phyloP scores from a whole-genome alignment of 2,113 vertebrate genomes.

The Mellivora capensis region DNA sequence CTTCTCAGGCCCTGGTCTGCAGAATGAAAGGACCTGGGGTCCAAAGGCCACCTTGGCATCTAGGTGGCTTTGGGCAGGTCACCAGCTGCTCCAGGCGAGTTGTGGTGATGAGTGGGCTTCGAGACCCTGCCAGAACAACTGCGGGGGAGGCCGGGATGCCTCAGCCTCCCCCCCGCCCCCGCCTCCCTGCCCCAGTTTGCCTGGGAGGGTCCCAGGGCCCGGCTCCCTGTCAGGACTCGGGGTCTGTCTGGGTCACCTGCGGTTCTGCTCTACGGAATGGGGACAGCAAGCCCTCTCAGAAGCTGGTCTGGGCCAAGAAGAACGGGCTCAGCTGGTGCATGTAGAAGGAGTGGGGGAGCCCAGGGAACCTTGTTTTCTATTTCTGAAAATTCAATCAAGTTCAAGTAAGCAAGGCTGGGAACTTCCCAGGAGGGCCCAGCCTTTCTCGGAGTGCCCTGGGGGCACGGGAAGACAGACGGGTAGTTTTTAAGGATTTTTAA shows the following conservation, averaged over 20 bases:
- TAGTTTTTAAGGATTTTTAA: conserved; percentile 62
- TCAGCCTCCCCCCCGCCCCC: too few species aligned
- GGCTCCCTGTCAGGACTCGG: neutral
- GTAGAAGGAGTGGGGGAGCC: neutral
- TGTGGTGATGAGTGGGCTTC: neutral
- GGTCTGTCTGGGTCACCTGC: neutral
- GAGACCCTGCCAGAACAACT: neutral
- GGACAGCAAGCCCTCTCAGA: neutral
- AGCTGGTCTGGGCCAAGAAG: rapidly evolving
- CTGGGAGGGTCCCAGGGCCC: neutral
- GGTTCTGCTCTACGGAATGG: neutral
- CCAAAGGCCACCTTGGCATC: neutral
- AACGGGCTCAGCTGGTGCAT: neutral
- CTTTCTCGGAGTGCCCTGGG: neutral
- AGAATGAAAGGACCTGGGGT: neutral
- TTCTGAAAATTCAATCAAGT: conserved; percentile 30
- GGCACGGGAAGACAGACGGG: neutral
- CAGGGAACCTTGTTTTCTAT: neutral
- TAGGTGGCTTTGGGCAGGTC: neutral
- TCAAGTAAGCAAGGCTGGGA: neutral
- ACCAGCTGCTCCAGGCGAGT: neutral
- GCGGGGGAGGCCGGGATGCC: rapidly evolving
- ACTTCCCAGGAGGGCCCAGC: neutral
- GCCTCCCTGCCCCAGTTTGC: too few species aligned
- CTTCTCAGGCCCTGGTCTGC: neutral